Evolutionary conservation across 2,888 invertebrate genomes (phyloP), one percentile per base, ranked within the genome.

Genomic region (Tetheella fluctuosa): DNA sequence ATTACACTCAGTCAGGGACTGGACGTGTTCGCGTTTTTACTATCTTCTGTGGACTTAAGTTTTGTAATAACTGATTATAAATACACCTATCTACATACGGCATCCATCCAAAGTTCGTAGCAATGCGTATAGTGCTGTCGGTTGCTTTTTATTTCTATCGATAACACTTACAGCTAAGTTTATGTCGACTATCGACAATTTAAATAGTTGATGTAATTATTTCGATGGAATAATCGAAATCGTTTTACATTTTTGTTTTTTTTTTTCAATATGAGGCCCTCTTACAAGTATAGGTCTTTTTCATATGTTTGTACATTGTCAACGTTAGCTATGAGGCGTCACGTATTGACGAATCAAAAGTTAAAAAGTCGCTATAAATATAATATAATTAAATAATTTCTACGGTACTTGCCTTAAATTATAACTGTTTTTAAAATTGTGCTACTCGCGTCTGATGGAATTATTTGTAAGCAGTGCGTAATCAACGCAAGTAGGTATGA

Each of bases 401-500:
- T 37, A 54, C 34, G 25, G 28, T 54, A 34, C 15, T 55, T 34
- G 55, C 55, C 55, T 55, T 55, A 55, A 17, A 17, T 30, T 34
- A 20, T 20, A 48, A 48, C 8, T 48, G 48, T 48, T 48, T 48
- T 48, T 48, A 10, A 20, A 48, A 48, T 48, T 48, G 25, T 57
- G 53, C 54, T 58, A 54, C 58, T 48, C 48, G 48, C 48, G 48
- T 48, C 20, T 48, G 64, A 65, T 62, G 64, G 57, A 54, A 75
- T 67, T 65, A 62, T 69, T 71, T 68, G 69, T 48, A 48, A 76
- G 63, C 66, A 58, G 59, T 64, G 68, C 70, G 70, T 65, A 48
- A 39, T 59, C 59, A 65, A 70, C 75, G 81, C 80, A 69, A 72
- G 72, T 84, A 81, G 84, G 76, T 76, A 75, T 83, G 88, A 88